A percentile compares a stretch with the other conserved stretches of the same genome.
Conservation (phyloP, 2,797 vertebrate genomes). For the Urophycis tenuis region DNA sequence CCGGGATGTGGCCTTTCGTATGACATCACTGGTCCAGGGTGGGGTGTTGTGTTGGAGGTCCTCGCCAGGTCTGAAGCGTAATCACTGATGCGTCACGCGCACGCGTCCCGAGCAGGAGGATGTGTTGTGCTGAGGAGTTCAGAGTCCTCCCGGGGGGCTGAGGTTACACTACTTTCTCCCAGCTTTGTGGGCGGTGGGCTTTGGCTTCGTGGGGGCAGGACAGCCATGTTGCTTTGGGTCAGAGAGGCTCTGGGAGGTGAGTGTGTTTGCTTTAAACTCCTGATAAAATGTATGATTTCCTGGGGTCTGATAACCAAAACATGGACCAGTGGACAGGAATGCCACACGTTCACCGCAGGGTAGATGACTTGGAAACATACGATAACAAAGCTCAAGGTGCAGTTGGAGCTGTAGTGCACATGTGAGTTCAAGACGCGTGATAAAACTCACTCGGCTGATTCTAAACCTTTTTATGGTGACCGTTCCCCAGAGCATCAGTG, state of each 20-base stretch:
- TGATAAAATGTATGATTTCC: slow-evolving; percentile 6
- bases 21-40: background rate
- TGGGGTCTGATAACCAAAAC: background rate
- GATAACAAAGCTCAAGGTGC: background rate
- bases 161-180: background rate
- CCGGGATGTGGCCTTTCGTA: background rate
- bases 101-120: background rate
- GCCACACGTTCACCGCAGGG: background rate
- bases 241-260: slow-evolving; percentile 8
- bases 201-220: slow-evolving; percentile 1
- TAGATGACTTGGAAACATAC: background rate
- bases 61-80: background rate
- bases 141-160: background rate
- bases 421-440: background rate
- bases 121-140: background rate
- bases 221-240: background rate
- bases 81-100: background rate
- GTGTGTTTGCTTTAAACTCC: background rate
- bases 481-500: slow-evolving; percentile 31
- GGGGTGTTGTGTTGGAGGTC: background rate
- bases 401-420: background rate
- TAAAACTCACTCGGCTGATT: background rate
- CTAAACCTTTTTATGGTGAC: background rate
- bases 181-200: background rate
- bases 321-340: background rate